Evolutionary conservation across 2,888 invertebrate species (phyloP), one percentile per base, ranked within the genome.

Genomic region (Toxonevra muliebris): DNA sequence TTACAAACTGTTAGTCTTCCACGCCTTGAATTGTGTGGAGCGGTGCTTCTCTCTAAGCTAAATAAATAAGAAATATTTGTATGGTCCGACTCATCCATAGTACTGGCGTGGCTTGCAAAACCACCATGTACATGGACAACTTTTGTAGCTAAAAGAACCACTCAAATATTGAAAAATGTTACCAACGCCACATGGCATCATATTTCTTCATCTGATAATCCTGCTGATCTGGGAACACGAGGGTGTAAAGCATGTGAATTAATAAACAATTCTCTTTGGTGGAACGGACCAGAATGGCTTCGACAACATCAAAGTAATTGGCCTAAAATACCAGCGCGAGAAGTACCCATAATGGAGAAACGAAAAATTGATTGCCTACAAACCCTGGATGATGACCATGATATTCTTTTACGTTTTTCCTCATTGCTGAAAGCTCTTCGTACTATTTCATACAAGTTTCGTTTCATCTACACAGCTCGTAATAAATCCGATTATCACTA

Each of bases 171-270:
- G 0, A 7, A 58, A 10, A 58, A 41, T 10, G 58, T 58, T 1
- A 43, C 12, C 43, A 60, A 54, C 1, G 63, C 66, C 11, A 59
- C 13, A 0, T 69, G 65, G 66, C 41, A 20, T 41, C 66, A 59
- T 54, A 62, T 65, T 1, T 30, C 65, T 5, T 60, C 64, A 0
- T 30, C 17, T 15, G 55, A 65, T 11, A 69, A 66, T 52, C 69
- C 65, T 1, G 61, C 61, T 10, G 69, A 66, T 42, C 30, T 69
- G 1, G 66, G 69, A 9, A 69, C 61, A 3, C 58, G 69, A 41
- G 69, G 65, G 3, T 62, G 42, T 30, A 52, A 13, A 12, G n/a
- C 61, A 10, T 17, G 63, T 12, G 68, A 65, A 15, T 20, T 58
- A 2, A 15, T 13, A 3, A 12, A 17, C 17, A 58, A 58, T 30